Conservation (phyloP, 1,140 invertebrate genomes). For the Drosophila auraria region DNA sequence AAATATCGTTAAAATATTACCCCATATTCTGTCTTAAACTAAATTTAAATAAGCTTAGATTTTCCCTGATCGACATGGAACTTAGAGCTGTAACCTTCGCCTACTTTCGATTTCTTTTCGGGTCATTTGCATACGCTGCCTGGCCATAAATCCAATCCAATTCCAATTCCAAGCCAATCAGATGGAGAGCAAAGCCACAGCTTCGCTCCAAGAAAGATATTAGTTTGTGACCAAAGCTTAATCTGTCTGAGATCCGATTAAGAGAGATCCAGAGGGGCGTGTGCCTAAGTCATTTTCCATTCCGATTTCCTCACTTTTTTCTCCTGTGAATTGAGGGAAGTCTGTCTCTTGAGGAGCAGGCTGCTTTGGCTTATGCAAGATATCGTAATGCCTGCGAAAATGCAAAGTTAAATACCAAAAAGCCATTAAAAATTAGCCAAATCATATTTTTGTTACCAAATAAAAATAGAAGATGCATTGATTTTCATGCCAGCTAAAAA, state of each 20-base stretch:
- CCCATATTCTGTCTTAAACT: neutral
- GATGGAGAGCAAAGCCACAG: neutral
- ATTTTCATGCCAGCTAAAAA: no score
- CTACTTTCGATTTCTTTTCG: constrained; percentile 10
- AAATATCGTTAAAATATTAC: no score
- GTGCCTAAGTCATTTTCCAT: neutral
- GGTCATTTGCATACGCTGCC: constrained; percentile 14
- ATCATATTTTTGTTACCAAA: no score
- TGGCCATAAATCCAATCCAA: neutral
- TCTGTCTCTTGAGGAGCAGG: no score
- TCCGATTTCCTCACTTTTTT: neutral
- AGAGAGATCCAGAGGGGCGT: no score
- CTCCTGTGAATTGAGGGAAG: neutral
- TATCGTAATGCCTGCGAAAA: no score
- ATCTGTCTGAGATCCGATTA: no score
- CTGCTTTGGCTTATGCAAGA: neutral
- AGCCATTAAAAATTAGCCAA: no score
- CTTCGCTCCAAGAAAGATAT: neutral
- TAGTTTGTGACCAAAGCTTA: neutral
- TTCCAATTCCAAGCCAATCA: neutral
- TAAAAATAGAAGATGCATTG: no score
- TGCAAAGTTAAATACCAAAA: no score
- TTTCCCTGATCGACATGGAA: neutral
- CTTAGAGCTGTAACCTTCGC: neutral
- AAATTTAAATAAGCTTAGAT: neutral